These are phyloP conservation scores for Trichacis sp. DNA, from an alignment of 2,888 invertebrate species.

Conservation along the genomic window DNA sequence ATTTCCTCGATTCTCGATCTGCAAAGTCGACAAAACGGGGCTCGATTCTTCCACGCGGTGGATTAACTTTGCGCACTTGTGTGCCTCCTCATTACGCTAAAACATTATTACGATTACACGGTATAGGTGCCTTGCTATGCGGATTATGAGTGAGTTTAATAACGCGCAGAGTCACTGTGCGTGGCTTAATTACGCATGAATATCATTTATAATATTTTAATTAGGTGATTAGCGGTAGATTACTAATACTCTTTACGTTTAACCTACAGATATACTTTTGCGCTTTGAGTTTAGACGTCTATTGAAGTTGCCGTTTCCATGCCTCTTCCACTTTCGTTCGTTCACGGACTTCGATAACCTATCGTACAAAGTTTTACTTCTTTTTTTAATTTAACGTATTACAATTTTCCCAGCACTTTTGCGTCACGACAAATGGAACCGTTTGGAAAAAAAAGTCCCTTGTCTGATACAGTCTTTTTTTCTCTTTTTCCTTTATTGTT, in stretches of 20 bases:
- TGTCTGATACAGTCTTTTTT: constrained; percentile 6
- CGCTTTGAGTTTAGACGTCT: constrained; percentile 53
- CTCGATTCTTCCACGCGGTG: constrained; percentile 16
- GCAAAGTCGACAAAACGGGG: neutral
- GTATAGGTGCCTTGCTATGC: constrained; percentile 53
- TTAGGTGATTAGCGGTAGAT: constrained; percentile 58
- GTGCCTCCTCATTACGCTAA: constrained; percentile 42
- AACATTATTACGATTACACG: constrained; percentile 57
- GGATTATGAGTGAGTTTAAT: constrained; percentile 55
- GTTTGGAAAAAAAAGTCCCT: constrained; percentile 4
- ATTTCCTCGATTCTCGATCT: too few species aligned
- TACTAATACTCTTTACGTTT: constrained; percentile 47
- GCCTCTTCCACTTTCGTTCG: constrained; percentile 11
- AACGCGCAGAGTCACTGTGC: constrained; percentile 51
- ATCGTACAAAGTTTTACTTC: constrained; percentile 29
- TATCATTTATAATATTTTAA: constrained; percentile 59
- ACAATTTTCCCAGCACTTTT: constrained; percentile 37
- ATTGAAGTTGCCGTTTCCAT: constrained; percentile 44
- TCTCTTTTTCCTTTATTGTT: too few species aligned
- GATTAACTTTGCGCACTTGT: constrained; percentile 31
- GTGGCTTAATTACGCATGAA: constrained; percentile 61
- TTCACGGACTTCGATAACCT: constrained; percentile 26
- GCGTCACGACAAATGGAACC: constrained; percentile 36
- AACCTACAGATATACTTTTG: constrained; percentile 41
- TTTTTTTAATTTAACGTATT: constrained; percentile 14